These are phyloP conservation scores for Grallaria varia DNA, from an alignment of 2,113 vertebrate genomes.

Conservation along the genomic window DNA sequence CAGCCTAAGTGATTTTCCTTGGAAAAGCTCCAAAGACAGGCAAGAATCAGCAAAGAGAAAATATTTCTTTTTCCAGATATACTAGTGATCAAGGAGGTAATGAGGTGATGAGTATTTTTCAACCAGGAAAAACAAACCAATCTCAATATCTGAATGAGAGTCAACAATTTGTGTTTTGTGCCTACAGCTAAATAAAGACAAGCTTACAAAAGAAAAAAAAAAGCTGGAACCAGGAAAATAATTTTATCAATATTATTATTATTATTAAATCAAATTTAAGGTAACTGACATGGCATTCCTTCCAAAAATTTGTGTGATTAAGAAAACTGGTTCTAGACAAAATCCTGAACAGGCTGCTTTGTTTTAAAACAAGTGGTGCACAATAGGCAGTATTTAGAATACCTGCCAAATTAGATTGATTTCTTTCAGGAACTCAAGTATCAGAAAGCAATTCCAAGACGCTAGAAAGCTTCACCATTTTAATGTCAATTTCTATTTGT, in stretches of 20 bases:
- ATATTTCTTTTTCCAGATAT: background rate
- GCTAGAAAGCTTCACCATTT: background rate
- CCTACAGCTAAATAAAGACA: background rate
- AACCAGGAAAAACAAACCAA: background rate
- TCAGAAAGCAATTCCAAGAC: background rate
- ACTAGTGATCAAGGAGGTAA: background rate
- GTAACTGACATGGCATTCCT: background rate
- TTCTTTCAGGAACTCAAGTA: background rate
- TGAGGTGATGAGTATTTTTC: background rate
- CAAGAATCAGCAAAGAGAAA: background rate
- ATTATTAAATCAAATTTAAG: background rate
- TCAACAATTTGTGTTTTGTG: background rate
- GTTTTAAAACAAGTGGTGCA: background rate
- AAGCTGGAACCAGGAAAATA: background rate
- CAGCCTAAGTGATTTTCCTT: background rate
- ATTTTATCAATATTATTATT: background rate
- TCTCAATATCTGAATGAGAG: background rate
- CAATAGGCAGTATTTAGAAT: background rate
- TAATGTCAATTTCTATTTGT: accelerated
- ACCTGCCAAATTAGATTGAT: background rate
- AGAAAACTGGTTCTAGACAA: background rate
- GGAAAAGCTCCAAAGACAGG: background rate
- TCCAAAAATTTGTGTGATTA: background rate
- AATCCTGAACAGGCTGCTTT: background rate
- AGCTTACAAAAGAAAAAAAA: background rate